Base-by-base conservation (phyloP, 2,888 invertebrate species). In the Athrips mouffetella region DNA sequence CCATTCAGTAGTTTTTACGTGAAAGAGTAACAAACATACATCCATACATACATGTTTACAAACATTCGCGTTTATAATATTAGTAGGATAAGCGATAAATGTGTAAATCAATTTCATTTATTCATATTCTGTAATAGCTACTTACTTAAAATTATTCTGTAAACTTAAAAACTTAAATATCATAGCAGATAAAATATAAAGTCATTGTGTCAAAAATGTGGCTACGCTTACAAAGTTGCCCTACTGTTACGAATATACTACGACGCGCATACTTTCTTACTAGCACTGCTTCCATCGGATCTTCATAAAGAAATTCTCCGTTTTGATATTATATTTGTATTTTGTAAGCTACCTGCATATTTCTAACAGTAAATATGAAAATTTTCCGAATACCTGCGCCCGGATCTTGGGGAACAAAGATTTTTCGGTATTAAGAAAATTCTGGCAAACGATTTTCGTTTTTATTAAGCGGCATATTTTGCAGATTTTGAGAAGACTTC, bases 261-360 rank as follows among this genome's bases (percentile, higher is more conserved):
- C 46, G 49, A 37, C 39, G 45, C 49, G 49, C 49, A 49, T 21
- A 37, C 20, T 37, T 37, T 37, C 37, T 37, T 37, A 37, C 37
- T 5, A 7, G 27, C 7, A 27, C 7, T n/a, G 3, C 27, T 21
- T 37, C 37, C 37, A 84, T 82, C 88, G 73, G 82, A 84, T 87
- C 87, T 89, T 89, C 88, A 89, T 89, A 89, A 84, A 84, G 80
- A 86, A 89, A 87, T 89, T 89, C 89, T 82, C 82, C 84, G 79
- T 88, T 88, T 88, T 89, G 86, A 89, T 89, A 88, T 88, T 88
- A 87, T 89, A 88, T 86, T 88, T 88, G 85, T 88, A 86, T 82
- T 37, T 11, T 82, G 76, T 87, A 78, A 87, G 84, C 81, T 89
- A 89, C 89, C 89, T 89, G 89, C 89, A 89, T 89, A 89, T 88